Base-by-base conservation (phyloP, 2,797 vertebrate genomes). In the Cirrhinus molitorella region DNA sequence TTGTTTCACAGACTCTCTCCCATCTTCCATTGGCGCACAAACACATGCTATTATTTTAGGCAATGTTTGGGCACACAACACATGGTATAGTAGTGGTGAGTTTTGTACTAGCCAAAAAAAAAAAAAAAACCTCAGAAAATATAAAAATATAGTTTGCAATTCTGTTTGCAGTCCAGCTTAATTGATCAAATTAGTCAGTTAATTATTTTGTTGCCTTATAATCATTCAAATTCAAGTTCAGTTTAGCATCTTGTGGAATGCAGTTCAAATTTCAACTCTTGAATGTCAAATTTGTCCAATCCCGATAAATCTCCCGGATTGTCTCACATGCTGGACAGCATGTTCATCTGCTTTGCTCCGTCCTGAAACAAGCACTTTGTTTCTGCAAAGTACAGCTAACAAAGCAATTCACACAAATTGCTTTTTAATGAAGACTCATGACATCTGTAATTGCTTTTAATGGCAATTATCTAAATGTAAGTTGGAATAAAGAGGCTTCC, bases 351-450 rank as follows among this genome's bases (percentile, higher is more conserved):
- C 23, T 81, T 80, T 37, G 34, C 21, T 70, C 71, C 6, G 2
- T 77, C 55, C 79, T 77, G 45, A 81, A 80, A 84, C 55, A 78
- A 80, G 68, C 59, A 43, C 63, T 76, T 47, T 76, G 40, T 57
- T 85, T 72, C 43, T 81, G 72, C n/a, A 28, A 31, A 85, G 40
- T 70, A 59, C 72, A 81, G 40, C 63, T 74, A 81, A 74, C 28
- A 25, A 74, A 55, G 83, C 70, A 81, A 85, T 80, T 73, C 79
- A 25, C 23, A 47, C 78, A 67, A 70, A 85, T 76, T 70, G 45
- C 72, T 47, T 77, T 85, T 81, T 85, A 71, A 85, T 85, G 72
- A 85, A 81, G 84, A 85, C 71, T 76, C 84, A 81, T 85, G 79
- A 85, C 53, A 53, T 81, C 57, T 81, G 57, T 81, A 74, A 81